Evolutionary conservation across 35 echinoderm and acorn worm species (phyloP).

Genomic region (Ophioderma brevispina): DNA sequence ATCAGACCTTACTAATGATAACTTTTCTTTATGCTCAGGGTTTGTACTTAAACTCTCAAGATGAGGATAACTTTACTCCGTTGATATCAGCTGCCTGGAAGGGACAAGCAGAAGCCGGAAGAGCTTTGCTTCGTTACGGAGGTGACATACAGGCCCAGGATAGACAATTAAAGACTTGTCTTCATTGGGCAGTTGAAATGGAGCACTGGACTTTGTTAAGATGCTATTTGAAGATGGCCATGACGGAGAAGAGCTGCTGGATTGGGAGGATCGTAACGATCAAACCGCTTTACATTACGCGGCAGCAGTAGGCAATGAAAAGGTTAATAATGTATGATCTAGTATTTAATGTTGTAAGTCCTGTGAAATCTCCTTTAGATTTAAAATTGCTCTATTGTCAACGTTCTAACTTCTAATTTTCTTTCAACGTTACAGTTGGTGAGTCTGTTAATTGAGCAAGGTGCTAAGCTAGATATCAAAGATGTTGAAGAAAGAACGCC

Average conservation of each 20-base stretch:
- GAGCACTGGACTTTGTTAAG: constrained; percentile 55
- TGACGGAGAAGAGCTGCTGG: constrained; percentile 1
- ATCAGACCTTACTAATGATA: too few relatives aligned
- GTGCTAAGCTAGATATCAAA: constrained; percentile 29
- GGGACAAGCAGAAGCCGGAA: constrained; percentile 56
- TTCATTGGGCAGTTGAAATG: constrained; percentile 84
- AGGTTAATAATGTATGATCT: constrained; percentile 46
- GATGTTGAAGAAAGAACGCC: constrained; percentile 54
- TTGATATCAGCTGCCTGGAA: constrained; percentile 82
- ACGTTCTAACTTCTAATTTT: too few relatives aligned
- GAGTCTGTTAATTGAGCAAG: constrained; percentile 27
- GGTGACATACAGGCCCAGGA: constrained; percentile 36
- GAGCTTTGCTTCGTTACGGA: constrained; percentile 34
- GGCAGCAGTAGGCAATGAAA: constrained; percentile 66
- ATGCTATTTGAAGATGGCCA: constrained; percentile 41
- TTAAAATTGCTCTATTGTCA: too few relatives aligned
- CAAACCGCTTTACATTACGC: constrained; percentile 75
- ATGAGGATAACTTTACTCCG: constrained; percentile 68
- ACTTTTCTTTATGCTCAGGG: constrained; percentile 25
- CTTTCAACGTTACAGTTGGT: too few relatives aligned
- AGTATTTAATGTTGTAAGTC: too few relatives aligned
- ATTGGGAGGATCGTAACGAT: constrained; percentile 32
- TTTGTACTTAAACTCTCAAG: constrained; percentile 32
- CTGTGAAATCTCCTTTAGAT: too few relatives aligned
- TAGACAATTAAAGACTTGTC: constrained; percentile 43